Conservation (phyloP, 2,113 vertebrate species). For the Lipophrys pholis region DNA sequence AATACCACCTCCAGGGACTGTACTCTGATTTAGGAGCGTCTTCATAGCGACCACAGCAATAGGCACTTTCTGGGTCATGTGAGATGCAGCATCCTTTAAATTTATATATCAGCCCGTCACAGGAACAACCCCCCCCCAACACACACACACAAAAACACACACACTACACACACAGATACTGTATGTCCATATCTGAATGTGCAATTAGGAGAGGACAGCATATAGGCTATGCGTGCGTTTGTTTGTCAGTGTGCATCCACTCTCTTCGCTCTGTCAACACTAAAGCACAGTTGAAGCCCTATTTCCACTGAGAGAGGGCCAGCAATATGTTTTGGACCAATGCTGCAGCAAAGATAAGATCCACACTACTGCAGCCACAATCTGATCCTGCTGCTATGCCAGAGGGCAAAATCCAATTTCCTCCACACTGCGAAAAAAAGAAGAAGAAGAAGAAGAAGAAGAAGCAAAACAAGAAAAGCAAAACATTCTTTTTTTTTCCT, state of each 20-base stretch:
- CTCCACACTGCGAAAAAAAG: slow-evolving; percentile 30
- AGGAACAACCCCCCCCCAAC: neutral
- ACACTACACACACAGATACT: no score
- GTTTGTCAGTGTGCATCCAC: slow-evolving; percentile 10
- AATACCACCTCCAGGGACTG: slow-evolving; percentile 49
- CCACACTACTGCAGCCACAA: slow-evolving; percentile 67
- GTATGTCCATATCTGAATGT: slow-evolving; percentile 1
- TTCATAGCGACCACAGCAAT: slow-evolving; percentile 40
- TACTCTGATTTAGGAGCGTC: slow-evolving; percentile 63
- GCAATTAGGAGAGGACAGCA: neutral
- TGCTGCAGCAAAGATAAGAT: slow-evolving; percentile 72
- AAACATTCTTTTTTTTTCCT: slow-evolving; percentile 42
- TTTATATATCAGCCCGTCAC: slow-evolving; percentile 40
- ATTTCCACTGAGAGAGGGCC: slow-evolving; percentile 63
- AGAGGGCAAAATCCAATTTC: slow-evolving; percentile 79
- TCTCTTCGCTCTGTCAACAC: slow-evolving; percentile 55
- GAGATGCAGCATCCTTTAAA: slow-evolving; percentile 48
- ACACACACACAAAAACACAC: slow-evolving; percentile 3
- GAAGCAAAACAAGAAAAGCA: slow-evolving; percentile 56
- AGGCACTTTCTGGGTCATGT: slow-evolving; percentile 62
- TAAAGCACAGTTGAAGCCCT: slow-evolving; percentile 49
- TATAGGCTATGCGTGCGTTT: neutral
- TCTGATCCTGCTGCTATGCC: slow-evolving; percentile 73
- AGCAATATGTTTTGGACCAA: slow-evolving; percentile 74
- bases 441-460: slow-evolving; percentile 38